phyloP scores from a whole-genome alignment of 2,797 vertebrate species.

The Propithecus perrieri region DNA sequence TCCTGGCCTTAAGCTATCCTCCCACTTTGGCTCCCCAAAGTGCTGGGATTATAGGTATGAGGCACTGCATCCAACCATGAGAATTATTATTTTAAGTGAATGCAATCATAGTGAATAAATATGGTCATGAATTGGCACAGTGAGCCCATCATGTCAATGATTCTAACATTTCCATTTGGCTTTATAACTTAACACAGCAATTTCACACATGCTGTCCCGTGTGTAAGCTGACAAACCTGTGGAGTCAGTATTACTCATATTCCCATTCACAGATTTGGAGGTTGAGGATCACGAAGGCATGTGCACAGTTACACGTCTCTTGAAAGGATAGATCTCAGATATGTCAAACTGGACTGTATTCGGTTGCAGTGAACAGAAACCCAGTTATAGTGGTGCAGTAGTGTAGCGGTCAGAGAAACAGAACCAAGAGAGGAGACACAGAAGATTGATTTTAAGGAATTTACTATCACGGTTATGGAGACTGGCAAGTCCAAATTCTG shows the following conservation, averaged over 20 bases:
- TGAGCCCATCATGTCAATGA: not conserved
- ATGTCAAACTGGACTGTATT: not conserved
- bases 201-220: not conserved
- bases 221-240: too few species aligned
- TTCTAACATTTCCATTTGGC: not conserved
- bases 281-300: not conserved
- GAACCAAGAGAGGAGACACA: not conserved
- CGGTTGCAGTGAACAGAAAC: not conserved
- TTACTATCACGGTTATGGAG: not conserved
- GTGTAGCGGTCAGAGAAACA: not conserved
- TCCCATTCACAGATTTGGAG: not conserved
- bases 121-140: not conserved
- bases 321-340: not conserved
- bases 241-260: not conserved
- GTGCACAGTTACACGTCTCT: not conserved
- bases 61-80: not conserved
- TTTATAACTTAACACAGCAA: not conserved
- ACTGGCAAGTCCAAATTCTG: not conserved
- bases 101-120: not conserved
- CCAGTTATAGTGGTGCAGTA: not conserved
- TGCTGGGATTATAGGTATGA: not conserved
- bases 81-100: slow-evolving; percentile 26
- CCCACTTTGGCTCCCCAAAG: not conserved
- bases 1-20: not conserved
- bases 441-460: not conserved